Percentiles rank a stretch among this genome's conserved stretches.
phyloP scores from a whole-genome alignment of 2,113 vertebrate genomes.

The Lota lota region DNA sequence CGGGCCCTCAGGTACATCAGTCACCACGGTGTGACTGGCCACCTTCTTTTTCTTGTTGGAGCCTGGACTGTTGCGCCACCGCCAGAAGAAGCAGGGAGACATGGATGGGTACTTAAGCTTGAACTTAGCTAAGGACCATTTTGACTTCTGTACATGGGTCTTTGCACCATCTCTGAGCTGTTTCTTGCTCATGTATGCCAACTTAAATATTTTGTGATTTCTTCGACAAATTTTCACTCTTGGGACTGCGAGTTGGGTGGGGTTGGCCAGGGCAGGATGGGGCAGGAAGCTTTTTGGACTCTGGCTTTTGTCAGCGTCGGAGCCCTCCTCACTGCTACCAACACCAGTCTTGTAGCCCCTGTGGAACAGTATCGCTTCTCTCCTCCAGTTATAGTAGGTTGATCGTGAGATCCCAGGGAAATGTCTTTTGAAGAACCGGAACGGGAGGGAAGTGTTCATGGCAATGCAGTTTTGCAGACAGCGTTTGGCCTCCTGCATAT shows the following conservation, averaged over 20 bases:
- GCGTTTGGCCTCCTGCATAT: constrained; percentile 91
- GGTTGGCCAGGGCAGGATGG: neutral
- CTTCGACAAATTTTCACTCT: constrained; percentile 52
- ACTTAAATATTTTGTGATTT: constrained; percentile 49
- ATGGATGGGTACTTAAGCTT: constrained; percentile 84
- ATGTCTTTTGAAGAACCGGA: constrained; percentile 86
- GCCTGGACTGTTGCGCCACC: constrained; percentile 77
- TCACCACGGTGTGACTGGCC: constrained; percentile 4
- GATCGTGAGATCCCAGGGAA: constrained; percentile 94
- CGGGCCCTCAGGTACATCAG: constrained; percentile 12
- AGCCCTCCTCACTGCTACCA: constrained; percentile 68
- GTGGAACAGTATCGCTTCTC: constrained; percentile 85
- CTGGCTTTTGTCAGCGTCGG: constrained; percentile 66
- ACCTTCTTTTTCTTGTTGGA: constrained; percentile 25
- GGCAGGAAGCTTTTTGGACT: constrained; percentile 54
- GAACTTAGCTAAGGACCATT: constrained; percentile 82
- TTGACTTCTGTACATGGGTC: constrained; percentile 75
- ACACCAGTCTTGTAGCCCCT: constrained; percentile 73
- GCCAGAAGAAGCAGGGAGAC: constrained; percentile 84
- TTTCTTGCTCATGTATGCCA: constrained; percentile 77
- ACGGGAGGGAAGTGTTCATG: constrained; percentile 85
- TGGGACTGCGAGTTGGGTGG: constrained; percentile 20
- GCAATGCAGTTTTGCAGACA: constrained; percentile 89
- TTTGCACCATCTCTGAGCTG: constrained; percentile 80
- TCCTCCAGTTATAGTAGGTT: constrained; percentile 96